Evolutionary conservation across 2,888 invertebrate genomes (phyloP), one percentile per base, ranked within the genome.

Genomic region (Serripes groenlandicus): DNA sequence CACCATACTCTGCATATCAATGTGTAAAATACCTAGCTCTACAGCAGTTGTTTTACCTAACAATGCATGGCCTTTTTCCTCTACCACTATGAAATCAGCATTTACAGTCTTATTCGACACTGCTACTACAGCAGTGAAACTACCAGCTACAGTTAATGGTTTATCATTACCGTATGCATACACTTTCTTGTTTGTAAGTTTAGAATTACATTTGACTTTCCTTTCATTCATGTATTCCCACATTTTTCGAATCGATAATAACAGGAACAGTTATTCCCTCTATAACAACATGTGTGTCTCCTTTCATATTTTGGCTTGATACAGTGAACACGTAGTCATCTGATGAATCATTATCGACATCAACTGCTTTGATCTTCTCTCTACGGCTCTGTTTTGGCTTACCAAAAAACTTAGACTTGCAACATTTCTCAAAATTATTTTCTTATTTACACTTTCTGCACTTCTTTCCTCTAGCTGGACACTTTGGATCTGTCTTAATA

Each of bases 151-250:
- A n/a, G 21, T 32, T 32, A 83, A 49, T 18, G 76, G 79, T 32
- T 60, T 56, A 9, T 73, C 42, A 35, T 35, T 62, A 21, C 83
- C 79, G 75, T 83, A 79, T 30, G 72, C 54, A 76, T 75, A 83
- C 18, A 79, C 11, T 62, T 62, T 58, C 32, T 83, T 75, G 15
- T 58, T 60, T 30, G 69, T 60, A n/a, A 30, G n/a, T 11, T 30
- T 30, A 23, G 54, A 34, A 1, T 32, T 69, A 70, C 77, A 81
- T 26, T 76, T 69, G 5, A 78, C 35, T 35, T 74, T 86, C 26
- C 23, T 71, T n/a, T 54, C 5, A 52, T 75, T 78, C 68, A 56
- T 34, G 15, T 35, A 7, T 49, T 80, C 70, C 83, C 81, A 83
- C 23, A 68, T 34, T 21, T 64, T 15, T 54, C 74, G 74, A 75